A percentile compares a stretch with the other conserved stretches of the same genome.
phyloP scores from a whole-genome alignment of 2,888 invertebrate species.

The Perithous albicinctus region DNA sequence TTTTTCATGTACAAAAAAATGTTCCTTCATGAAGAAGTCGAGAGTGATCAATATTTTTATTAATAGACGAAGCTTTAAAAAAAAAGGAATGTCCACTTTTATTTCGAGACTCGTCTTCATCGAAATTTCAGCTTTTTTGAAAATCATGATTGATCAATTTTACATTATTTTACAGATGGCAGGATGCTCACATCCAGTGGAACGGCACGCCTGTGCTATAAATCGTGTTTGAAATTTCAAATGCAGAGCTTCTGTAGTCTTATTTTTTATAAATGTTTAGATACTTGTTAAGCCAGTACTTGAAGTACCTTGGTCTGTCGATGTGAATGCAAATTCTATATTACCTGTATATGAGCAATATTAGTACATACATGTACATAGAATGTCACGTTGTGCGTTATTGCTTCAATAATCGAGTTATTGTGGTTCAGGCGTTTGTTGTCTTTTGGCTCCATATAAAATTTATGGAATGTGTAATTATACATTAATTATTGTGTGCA shows the following conservation, averaged over 20 bases:
- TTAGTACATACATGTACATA: neutral
- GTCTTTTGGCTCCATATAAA: neutral
- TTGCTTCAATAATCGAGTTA: neutral
- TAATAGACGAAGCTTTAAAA: too few relatives aligned
- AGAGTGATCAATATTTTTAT: too few relatives aligned
- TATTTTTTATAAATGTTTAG: neutral
- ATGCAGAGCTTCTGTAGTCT: neutral
- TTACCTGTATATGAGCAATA: neutral
- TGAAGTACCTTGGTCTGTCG: neutral
- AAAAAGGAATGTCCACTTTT: too few relatives aligned
- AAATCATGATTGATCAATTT: constrained; percentile 65
- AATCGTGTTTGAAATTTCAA: constrained; percentile 7
- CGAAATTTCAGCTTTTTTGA: neutral
- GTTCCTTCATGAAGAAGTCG: too few relatives aligned
- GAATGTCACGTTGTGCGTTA: neutral
- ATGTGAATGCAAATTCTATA: constrained; percentile 1
- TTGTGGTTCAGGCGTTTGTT: neutral
- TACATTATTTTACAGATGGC: constrained; percentile 87
- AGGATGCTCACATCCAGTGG: constrained; percentile 91
- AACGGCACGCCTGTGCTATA: constrained; percentile 85
- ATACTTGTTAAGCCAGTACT: neutral
- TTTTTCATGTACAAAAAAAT: too few relatives aligned
- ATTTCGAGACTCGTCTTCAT: neutral
- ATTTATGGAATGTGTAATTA: neutral
- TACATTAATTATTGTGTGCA: neutral